phyloP scores from a whole-genome alignment of 92 coral and sea anemone genomes.

The Zoanthus gigantus region DNA sequence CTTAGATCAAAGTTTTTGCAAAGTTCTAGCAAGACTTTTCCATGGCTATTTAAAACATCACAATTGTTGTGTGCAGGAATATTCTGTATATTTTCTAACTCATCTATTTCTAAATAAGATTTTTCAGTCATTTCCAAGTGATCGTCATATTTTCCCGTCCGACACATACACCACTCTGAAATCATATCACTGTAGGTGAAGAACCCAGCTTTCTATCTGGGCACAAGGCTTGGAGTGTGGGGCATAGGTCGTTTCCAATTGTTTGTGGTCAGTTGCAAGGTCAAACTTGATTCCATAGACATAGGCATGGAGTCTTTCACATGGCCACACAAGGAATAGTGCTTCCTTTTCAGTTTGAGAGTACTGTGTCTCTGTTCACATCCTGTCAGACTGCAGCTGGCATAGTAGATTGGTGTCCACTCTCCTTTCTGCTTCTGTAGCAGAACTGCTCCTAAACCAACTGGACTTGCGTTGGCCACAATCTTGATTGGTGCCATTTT shows the following conservation, averaged over 20 bases:
- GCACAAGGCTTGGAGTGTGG: conserved; percentile 19
- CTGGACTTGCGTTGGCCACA: neutral
- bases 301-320: neutral
- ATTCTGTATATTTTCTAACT: neutral
- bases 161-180: conserved; percentile 1
- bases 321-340: neutral
- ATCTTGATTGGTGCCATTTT: neutral
- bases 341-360: conserved; percentile 43
- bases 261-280: conserved; percentile 2
- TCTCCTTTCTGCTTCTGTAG: neutral
- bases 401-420: conserved; percentile 3
- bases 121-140: neutral
- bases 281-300: conserved; percentile 20
- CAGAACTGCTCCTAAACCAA: neutral
- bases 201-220: conserved; percentile 23
- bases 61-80: neutral
- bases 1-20: neutral
- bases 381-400: conserved; percentile 28
- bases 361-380: conserved; percentile 15
- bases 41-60: neutral
- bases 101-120: neutral
- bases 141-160: neutral
- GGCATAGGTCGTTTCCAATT: neutral
- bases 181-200: conserved; percentile 15
- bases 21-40: neutral